Conservation (phyloP, 2,797 vertebrate genomes). For the Propithecus perrieri region DNA sequence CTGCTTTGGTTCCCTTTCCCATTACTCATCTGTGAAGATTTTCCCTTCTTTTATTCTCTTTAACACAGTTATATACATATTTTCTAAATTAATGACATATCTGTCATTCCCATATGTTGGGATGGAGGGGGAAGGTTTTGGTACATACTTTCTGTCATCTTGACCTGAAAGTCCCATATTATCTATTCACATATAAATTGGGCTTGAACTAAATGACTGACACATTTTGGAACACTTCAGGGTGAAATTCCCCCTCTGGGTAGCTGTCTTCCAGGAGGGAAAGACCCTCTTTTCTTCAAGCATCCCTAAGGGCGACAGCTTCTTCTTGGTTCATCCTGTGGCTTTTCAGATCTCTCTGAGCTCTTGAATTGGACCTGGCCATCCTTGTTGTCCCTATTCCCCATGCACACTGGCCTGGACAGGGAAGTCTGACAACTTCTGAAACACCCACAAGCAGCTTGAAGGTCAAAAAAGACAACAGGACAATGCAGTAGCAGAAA, state of each 20-base stretch:
- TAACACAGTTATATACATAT: not conserved
- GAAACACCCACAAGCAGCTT: not conserved
- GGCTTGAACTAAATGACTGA: not conserved
- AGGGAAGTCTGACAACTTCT: not conserved
- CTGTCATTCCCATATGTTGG: not conserved
- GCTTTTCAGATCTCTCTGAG: not conserved
- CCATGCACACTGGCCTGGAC: not conserved
- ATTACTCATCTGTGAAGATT: not conserved
- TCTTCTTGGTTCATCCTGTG: not conserved
- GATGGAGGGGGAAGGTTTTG: not conserved
- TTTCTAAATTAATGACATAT: not conserved
- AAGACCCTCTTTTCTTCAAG: not conserved
- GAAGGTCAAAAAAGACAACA: constrained; percentile 29
- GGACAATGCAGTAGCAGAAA: constrained; percentile 17
- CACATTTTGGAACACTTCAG: not conserved
- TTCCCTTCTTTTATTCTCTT: not conserved
- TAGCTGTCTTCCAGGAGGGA: not conserved
- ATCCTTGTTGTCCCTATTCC: not conserved
- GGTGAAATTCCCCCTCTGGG: not conserved
- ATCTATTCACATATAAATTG: not conserved
- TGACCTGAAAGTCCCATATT: not conserved
- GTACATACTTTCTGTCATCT: not conserved
- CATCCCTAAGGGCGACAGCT: not conserved
- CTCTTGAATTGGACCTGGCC: not conserved
- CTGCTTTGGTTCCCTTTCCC: not conserved